Evolutionary conservation across 2,888 invertebrate species (phyloP), one percentile per base, ranked within the genome.

Genomic region (Papilio demoleus): DNA sequence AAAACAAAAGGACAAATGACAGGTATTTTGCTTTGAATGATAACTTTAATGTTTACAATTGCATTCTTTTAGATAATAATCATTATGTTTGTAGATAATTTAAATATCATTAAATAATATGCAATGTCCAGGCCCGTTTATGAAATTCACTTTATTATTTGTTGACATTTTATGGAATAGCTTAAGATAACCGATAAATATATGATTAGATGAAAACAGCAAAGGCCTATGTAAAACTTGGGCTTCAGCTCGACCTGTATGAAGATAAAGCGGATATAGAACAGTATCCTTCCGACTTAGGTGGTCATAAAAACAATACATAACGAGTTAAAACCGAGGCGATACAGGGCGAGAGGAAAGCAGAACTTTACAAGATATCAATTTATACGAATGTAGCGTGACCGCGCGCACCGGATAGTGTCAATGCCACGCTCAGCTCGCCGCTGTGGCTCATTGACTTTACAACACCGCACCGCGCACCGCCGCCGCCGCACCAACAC

Each of bases 401-500:
- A 71, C 63, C 71, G 68, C 69, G 59, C 53, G 68, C 72, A 74
- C 77, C 76, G 79, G 77, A 78, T 78, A 75, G 78, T 79, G 77
- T 79, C 79, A 80, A 78, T 79, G 77, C 75, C 78, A 75, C 73
- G 72, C 72, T 70, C 69, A 59, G 67, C 70, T 71, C 70, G 42
- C 8, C 42, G 42, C 42, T 45, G 67, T 71, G 72, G 71, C 73
- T 73, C 76, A 76, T 78, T 76, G 76, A 70, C 72, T 74, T 73
- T 71, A 72, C 65, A 70, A 77, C 75, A 76, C 74, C 73, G 42
- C 42, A 76, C 70, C 40, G 61, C 66, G 61, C n/a, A n/a, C n/a
- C n/a, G n/a, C n/a, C n/a, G n/a, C n/a, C 75, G 76, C 74, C 73
- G 42, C 42, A 76, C 70, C 40, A 56, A 64, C 58, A 42, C 53